Conservation (phyloP, 1,140 invertebrate genomes). For the Drosophila nasuta region DNA sequence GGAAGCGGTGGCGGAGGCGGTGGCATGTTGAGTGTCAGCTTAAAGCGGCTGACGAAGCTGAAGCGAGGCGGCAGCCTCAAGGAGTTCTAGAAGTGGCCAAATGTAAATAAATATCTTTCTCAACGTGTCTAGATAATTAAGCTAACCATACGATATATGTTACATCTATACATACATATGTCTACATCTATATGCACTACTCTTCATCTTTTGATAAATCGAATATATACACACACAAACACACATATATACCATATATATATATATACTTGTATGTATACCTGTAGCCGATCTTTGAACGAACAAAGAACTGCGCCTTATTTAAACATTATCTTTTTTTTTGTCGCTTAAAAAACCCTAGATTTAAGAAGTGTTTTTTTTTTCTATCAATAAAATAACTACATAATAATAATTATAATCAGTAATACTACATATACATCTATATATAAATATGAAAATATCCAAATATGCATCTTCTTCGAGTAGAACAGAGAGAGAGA, state of each 20-base stretch:
- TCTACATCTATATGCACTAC: background rate
- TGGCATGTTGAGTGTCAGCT: conserved; percentile 63
- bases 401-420: conserved; percentile 50
- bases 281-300: conserved; percentile 27
- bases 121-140: background rate
- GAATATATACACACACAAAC: conserved; percentile 21
- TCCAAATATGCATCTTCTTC: conserved; percentile 26
- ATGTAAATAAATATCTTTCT: background rate
- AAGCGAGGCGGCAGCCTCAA: conserved; percentile 80
- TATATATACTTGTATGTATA: conserved; percentile 13
- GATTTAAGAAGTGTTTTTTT: conserved; percentile 49
- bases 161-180: background rate
- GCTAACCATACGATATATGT: background rate
- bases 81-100: conserved; percentile 59
- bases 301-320: conserved; percentile 34
- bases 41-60: conserved; percentile 74
- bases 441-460: conserved; percentile 49
- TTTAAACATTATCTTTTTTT: conserved; percentile 21
- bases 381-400: conserved; percentile 2
- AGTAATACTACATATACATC: conserved; percentile 18
- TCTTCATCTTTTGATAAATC: no score
- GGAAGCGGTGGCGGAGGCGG: conserved; percentile 9
- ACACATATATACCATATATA: conserved; percentile 18
- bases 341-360: conserved; percentile 34
- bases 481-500: conserved; percentile 3